Evolutionary conservation across 2,888 invertebrate genomes (phyloP), one percentile per base, ranked within the genome.

Genomic region (Xylocampa areola): DNA sequence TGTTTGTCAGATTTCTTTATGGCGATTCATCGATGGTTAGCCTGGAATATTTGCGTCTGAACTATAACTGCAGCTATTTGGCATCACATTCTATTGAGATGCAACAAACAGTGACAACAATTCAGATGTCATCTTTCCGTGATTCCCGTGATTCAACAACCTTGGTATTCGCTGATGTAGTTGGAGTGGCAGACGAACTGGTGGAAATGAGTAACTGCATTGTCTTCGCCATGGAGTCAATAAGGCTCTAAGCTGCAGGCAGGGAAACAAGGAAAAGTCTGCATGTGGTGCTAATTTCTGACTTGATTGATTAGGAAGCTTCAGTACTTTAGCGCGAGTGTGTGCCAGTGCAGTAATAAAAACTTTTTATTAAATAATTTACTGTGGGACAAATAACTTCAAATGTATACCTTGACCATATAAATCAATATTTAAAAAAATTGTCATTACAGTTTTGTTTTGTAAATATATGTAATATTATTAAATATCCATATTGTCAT

Each of bases 291-390:
- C 54, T 66, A 37, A 49, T 63, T 66, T 39, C 48, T 59, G 65
- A 69, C 50, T 64, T 49, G 54, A 64, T 61, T 41, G 40, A 40
- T 47, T 54, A 59, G 43, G 48, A 55, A 72, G 61, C 64, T 55
- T 52, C 50, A 68, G 68, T 75, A 70, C 51, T 69, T 66, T 41
- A 68, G 70, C 62, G 60, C 78, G 80, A 81, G 85, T 77, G 79
- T 84, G 85, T 78, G 71, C 66, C 71, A 80, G 68, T 68, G 58
- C 27, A 19, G 60, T 61, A 57, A 43, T 43, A 50, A 39, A 11
- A 54, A 59, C 60, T 55, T 40, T 17, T 29, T 27, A n/a, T 32
- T 11, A 0, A 29, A 11, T 11, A 59, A 27, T 44, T 47, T 23
- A 35, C 44, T 45, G 39, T 55, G 64, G 44, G 40, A 55, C 51